These are phyloP conservation scores for Oryctes rhinoceros DNA, from an alignment of 1,140 invertebrate species.

Conservation along the genomic window DNA sequence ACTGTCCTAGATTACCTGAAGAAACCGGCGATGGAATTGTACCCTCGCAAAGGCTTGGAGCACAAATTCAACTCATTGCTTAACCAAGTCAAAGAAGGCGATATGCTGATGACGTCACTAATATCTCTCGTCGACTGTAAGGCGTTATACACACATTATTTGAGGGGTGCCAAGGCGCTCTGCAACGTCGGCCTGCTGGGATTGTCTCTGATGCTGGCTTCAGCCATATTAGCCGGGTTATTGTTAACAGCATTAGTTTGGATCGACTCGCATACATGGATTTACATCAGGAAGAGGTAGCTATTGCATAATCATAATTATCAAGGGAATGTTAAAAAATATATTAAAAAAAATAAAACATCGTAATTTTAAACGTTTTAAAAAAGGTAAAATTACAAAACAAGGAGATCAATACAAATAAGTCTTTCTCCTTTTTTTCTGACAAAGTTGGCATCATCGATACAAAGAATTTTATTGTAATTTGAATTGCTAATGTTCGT, in stretches of 20 bases:
- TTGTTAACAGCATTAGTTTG: constrained; percentile 91
- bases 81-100: constrained; percentile 75
- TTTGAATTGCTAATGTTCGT: too few relatives aligned
- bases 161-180: constrained; percentile 75
- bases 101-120: constrained; percentile 66
- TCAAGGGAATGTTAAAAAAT: too few relatives aligned
- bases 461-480: too few relatives aligned
- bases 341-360: too few relatives aligned
- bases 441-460: too few relatives aligned
- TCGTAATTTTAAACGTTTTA: too few relatives aligned
- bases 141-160: constrained; percentile 80
- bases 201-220: constrained; percentile 83
- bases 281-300: constrained; percentile 91
- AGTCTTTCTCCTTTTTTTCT: too few relatives aligned
- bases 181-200: constrained; percentile 85
- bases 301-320: too few relatives aligned
- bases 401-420: too few relatives aligned
- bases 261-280: constrained; percentile 95
- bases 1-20: constrained; percentile 70
- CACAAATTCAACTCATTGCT: constrained; percentile 75
- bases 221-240: constrained; percentile 83
- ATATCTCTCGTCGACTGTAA: constrained; percentile 82
- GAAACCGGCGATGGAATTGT: constrained; percentile 64
- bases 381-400: too few relatives aligned
- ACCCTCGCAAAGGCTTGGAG: constrained; percentile 63